Evolutionary conservation across 2,797 vertebrate genomes (phyloP).

Genomic region (Gallinago stenura): DNA sequence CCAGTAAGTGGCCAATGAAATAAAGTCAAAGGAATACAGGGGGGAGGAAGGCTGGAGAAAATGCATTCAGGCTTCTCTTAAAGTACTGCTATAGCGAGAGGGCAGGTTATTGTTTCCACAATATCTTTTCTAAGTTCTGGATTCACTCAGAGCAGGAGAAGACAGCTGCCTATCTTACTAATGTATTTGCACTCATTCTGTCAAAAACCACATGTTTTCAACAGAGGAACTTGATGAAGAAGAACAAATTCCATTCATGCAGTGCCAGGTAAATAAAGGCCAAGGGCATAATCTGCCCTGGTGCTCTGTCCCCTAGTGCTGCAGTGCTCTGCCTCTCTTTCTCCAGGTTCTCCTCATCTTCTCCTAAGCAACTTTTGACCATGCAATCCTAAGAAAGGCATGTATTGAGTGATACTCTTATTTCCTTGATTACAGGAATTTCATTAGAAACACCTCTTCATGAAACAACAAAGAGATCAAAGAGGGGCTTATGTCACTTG

Average conservation of each 20-base stretch:
- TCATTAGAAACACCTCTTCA: not conserved
- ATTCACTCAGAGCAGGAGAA: not conserved
- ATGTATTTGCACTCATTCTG: not conserved
- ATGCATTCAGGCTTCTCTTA: slow-evolving; percentile 8
- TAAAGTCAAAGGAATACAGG: not conserved
- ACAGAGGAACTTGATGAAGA: not conserved
- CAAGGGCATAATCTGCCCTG: not conserved
- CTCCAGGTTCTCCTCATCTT: not conserved
- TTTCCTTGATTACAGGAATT: not conserved
- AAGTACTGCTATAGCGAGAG: slow-evolving; percentile 18
- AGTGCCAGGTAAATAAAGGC: not conserved
- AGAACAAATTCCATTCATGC: fast-evolving
- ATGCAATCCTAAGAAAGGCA: not conserved
- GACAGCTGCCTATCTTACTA: not conserved
- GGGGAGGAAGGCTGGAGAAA: not conserved
- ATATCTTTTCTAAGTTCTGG: not conserved
- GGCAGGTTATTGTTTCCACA: not conserved
- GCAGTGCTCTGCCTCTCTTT: not conserved
- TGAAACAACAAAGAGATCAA: fast-evolving
- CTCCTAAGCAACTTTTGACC: not conserved
- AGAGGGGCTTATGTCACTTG: not conserved
- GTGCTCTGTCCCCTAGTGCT: too few species aligned
- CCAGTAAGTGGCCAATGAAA: slow-evolving; percentile 47
- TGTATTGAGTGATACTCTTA: not conserved
- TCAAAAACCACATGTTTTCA: not conserved